A percentile compares a stretch with the other conserved stretches of the same genome.
Conservation (phyloP, 2,113 vertebrate genomes). For the Amphilophus citrinellus region DNA sequence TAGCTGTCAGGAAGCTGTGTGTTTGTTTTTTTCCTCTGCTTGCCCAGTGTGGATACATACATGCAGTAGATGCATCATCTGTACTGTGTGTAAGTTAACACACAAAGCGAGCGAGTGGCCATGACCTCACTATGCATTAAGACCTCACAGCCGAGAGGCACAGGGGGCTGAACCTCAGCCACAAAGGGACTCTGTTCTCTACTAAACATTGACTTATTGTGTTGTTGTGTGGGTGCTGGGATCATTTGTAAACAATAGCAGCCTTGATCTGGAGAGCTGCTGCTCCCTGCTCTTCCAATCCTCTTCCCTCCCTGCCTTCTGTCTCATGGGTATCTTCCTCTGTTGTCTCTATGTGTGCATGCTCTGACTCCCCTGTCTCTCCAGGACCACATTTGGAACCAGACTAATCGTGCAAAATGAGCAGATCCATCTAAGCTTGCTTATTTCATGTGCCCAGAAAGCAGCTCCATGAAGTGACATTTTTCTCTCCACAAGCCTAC, state of each 20-base stretch:
- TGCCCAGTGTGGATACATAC: background rate
- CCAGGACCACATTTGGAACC: conserved; percentile 26
- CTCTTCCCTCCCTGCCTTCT: conserved; percentile 4
- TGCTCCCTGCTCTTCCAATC: conserved; percentile 18
- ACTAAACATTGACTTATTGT: conserved; percentile 79
- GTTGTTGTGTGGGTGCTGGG: conserved; percentile 63
- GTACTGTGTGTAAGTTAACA: conserved; percentile 23
- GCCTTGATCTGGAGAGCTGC: conserved; percentile 65
- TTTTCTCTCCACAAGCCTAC: background rate
- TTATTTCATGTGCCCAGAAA: conserved; percentile 27
- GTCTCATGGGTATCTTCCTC: conserved; percentile 23
- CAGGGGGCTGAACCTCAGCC: conserved; percentile 50
- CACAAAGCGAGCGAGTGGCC: conserved; percentile 18
- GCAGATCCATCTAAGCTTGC: conserved; percentile 39
- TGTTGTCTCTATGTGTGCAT: conserved; percentile 4
- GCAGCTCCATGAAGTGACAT: background rate
- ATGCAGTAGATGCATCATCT: conserved; percentile 1
- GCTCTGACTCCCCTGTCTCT: background rate
- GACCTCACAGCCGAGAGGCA: conserved; percentile 44
- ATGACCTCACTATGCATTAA: conserved; percentile 53
- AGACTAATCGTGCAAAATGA: conserved; percentile 63
- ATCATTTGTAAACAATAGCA: conserved; percentile 79
- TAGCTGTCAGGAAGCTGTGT: background rate
- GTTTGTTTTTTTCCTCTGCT: background rate
- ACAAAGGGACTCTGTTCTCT: conserved; percentile 76